A percentile compares a stretch with the other conserved stretches of the same genome.
Conservation (phyloP, 1,140 invertebrate species). For the Pararge aegeria region DNA sequence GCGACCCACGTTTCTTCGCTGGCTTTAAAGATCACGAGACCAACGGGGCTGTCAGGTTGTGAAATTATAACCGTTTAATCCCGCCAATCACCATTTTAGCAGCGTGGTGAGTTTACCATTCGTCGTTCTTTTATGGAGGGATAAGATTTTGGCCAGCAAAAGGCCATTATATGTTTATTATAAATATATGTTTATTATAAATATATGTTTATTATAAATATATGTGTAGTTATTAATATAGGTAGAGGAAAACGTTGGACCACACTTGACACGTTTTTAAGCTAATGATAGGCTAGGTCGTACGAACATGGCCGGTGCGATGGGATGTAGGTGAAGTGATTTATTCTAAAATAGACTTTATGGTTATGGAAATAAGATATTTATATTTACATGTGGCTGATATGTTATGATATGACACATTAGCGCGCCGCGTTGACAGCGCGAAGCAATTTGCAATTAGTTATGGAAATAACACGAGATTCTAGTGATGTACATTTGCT, state of each 20-base stretch:
- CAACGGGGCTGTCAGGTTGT: too few relatives aligned
- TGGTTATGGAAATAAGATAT: constrained; percentile 1
- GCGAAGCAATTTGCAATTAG: constrained; percentile 72
- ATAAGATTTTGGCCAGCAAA: too few relatives aligned
- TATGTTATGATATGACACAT: constrained; percentile 61
- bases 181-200: too few relatives aligned
- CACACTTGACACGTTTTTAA: constrained; percentile 25
- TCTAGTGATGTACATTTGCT: constrained; percentile 22
- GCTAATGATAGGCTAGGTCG: constrained; percentile 35
- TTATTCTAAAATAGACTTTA: constrained; percentile 15
- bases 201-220: too few relatives aligned
- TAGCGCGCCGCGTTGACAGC: constrained; percentile 65
- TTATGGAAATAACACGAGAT: constrained; percentile 62
- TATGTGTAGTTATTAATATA: not conserved
- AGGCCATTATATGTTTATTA: too few relatives aligned
- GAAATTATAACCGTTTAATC: too few relatives aligned
- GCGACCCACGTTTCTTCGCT: too few relatives aligned
- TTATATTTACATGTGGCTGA: constrained; percentile 11
- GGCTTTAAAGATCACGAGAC: too few relatives aligned
- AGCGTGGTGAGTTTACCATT: too few relatives aligned
- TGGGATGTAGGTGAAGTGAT: not conserved
- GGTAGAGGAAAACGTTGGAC: constrained; percentile 1
- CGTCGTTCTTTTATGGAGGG: too few relatives aligned
- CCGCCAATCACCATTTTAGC: too few relatives aligned
- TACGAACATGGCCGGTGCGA: constrained; percentile 19